Evolutionary conservation across 2,888 invertebrate genomes (phyloP).

Genomic region (Lottia gigantea): DNA sequence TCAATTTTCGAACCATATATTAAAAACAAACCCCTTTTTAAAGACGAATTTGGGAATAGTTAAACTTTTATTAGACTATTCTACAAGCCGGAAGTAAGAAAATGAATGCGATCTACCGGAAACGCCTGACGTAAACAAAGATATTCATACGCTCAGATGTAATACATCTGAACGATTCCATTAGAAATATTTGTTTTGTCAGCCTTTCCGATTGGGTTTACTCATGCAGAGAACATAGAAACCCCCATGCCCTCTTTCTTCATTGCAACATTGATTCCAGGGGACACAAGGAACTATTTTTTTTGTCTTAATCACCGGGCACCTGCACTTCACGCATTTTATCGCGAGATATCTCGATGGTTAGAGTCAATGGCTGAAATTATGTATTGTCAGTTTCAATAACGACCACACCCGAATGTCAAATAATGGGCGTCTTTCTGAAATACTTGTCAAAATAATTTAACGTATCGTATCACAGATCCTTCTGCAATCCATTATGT

Average conservation of each 20-base stretch:
- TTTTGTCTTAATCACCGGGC: not conserved
- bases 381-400: too few species aligned
- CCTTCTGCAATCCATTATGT: too few species aligned
- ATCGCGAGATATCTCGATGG: not conserved
- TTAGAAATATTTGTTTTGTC: too few species aligned
- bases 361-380: too few species aligned
- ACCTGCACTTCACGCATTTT: not conserved
- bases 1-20: conserved; percentile 16
- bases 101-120: conserved; percentile 31
- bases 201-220: too few species aligned
- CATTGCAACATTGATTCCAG: too few species aligned
- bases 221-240: too few species aligned
- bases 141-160: conserved; percentile 21
- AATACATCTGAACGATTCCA: too few species aligned
- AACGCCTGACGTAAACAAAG: conserved; percentile 28
- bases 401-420: not conserved
- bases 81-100: conserved; percentile 29
- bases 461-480: too few species aligned
- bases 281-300: not conserved
- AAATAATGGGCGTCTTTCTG: conserved; percentile 5
- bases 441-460: not conserved
- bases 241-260: too few species aligned
- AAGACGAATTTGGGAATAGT: not conserved
- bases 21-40: not conserved
- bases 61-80: not conserved